Base-by-base conservation (phyloP, 2,888 invertebrate species). In the Elegia similella region DNA sequence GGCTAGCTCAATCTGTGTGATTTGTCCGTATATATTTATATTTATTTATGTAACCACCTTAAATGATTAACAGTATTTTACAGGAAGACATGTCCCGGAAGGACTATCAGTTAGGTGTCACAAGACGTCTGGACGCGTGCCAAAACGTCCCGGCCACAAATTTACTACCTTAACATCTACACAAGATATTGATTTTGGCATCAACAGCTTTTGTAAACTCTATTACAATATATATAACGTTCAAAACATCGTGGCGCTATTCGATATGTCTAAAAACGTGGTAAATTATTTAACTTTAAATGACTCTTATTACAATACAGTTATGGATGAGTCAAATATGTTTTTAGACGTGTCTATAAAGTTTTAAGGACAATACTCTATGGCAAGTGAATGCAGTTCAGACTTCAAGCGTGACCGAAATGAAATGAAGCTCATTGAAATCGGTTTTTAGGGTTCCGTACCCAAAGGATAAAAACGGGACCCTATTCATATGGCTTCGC, bases 21-120 rank as follows among this genome's bases (percentile, higher is more conserved):
- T n/a, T n/a, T n/a, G n/a, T n/a, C n/a, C n/a, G n/a, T n/a, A n/a
- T n/a, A n/a, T n/a, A n/a, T n/a, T n/a, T n/a, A n/a, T n/a, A n/a
- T n/a, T n/a, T n/a, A n/a, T n/a, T n/a, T n/a, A n/a, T n/a, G n/a
- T n/a, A n/a, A n/a, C 0, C n/a, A 38, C 38, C 38, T 12, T 38
- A 2, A 12, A 46, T 50, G 16, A 10, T 15, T 34, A 15, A 15
- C n/a, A 13, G 1, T 32, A 30, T 15, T 48, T 30, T 32, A 34
- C 48, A 34, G 48, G 32, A 30, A 48, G 48, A 15, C 30, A 34
- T 50, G 32, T 50, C 6, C 12, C 13, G 48, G 29, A 13, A 42
- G 32, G 30, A 44, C 44, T 54, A 54, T 54, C 54, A 54, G 54
- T 54, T 53, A 42, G 46, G 46, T 55, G 48, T 48, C 47, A 48